Evolutionary conservation across 2,797 vertebrate genomes (phyloP).

Genomic region (Amniataba percoides): DNA sequence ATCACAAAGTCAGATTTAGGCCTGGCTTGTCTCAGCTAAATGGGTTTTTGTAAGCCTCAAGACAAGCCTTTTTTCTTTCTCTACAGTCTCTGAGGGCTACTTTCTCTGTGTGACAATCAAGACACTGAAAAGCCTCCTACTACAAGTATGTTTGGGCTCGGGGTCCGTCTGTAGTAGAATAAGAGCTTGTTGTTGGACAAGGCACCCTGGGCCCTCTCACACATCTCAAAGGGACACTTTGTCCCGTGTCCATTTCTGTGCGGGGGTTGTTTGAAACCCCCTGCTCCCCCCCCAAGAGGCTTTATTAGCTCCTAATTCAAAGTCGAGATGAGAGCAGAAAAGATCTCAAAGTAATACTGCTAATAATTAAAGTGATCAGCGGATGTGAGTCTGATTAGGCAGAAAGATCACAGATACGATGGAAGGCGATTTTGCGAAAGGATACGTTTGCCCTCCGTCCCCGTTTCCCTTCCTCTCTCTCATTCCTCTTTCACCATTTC

Average conservation of each 20-base stretch:
- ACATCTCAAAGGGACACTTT: conserved; percentile 76
- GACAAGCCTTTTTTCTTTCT: conserved; percentile 34
- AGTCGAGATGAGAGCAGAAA: conserved; percentile 43
- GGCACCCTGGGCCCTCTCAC: conserved; percentile 53
- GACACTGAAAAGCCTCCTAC: conserved; percentile 75
- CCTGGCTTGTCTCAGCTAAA: conserved; percentile 27
- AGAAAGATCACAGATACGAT: conserved; percentile 5
- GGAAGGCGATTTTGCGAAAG: background rate
- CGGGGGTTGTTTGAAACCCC: conserved; percentile 52
- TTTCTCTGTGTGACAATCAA: conserved; percentile 62
- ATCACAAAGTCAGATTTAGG: conserved; percentile 44
- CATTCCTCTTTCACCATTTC: conserved; percentile 43
- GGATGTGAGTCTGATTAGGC: background rate
- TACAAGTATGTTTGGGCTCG: conserved; percentile 70
- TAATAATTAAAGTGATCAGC: conserved; percentile 16
- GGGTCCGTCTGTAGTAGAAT: conserved; percentile 56
- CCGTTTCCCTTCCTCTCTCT: conserved; percentile 54
- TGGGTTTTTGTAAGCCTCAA: conserved; percentile 35
- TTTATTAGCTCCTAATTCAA: conserved; percentile 61
- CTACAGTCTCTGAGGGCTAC: conserved; percentile 32
- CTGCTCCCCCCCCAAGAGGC: conserved; percentile 26
- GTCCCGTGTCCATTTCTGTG: conserved; percentile 68
- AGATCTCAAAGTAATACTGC: background rate
- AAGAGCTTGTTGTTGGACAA: conserved; percentile 69
- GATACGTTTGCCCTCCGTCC: conserved; percentile 11